phyloP scores from a whole-genome alignment of 2,888 invertebrate genomes.

The Sarcophaga variegata region DNA sequence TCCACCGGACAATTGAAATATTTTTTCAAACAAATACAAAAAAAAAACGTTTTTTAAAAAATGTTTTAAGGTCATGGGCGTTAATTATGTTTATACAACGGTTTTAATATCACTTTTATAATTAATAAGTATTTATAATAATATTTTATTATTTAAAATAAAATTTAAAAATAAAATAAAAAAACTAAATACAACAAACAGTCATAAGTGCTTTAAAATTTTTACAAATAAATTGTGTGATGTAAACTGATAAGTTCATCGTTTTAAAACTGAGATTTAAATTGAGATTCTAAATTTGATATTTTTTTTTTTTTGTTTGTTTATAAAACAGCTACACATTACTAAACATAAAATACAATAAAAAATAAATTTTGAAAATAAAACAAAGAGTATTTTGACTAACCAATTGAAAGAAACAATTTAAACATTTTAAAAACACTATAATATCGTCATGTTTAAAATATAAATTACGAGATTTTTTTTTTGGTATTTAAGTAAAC shows the following conservation, averaged over 20 bases:
- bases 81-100: background rate
- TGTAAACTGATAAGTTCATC: background rate
- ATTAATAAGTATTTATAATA: background rate
- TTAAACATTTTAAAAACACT: constrained; percentile 4
- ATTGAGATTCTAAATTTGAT: background rate
- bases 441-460: constrained; percentile 28
- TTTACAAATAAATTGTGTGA: constrained; percentile 1
- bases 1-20: no score
- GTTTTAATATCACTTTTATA: background rate
- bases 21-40: no score
- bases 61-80: background rate
- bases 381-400: background rate
- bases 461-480: background rate
- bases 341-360: background rate
- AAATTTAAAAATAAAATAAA: background rate
- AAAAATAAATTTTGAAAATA: background rate
- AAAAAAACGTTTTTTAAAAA: no score
- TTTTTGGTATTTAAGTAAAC: constrained; percentile 41
- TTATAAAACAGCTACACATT: background rate
- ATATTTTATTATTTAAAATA: background rate
- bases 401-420: background rate
- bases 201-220: constrained; percentile 13
- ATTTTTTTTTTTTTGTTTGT: no score
- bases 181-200: constrained; percentile 34
- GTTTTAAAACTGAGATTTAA: background rate